phyloP scores from a whole-genome alignment of 2,888 invertebrate genomes.

The Acrocera orbiculus region DNA sequence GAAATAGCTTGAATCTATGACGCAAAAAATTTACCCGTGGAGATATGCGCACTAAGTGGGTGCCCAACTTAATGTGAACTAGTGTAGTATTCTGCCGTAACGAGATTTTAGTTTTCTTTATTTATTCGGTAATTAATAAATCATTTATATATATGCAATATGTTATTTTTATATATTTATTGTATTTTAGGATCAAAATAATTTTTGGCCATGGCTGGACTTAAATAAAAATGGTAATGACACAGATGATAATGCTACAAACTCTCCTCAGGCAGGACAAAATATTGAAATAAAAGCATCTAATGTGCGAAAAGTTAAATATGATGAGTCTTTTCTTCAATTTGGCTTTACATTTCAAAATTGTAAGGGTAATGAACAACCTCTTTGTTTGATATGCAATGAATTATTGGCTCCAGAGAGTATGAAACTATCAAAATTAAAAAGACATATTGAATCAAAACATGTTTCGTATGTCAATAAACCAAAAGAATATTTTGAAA shows the following conservation, averaged over 20 bases:
- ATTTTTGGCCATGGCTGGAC: slow-evolving; percentile 1
- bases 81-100: neutral
- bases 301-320: neutral
- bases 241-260: slow-evolving; percentile 3
- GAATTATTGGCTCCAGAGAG: slow-evolving; percentile 1
- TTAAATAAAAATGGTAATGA: slow-evolving; percentile 1
- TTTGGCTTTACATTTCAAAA: too few relatives aligned
- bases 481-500: slow-evolving; percentile 3
- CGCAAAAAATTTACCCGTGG: too few relatives aligned
- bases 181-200: slow-evolving; percentile 1
- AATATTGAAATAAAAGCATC: slow-evolving; percentile 1
- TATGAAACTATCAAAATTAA: slow-evolving; percentile 4
- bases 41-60: too few relatives aligned
- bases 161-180: slow-evolving; percentile 1
- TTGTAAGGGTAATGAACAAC: too few relatives aligned
- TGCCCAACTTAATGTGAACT: neutral
- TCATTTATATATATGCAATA: neutral
- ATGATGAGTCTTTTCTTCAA: too few relatives aligned
- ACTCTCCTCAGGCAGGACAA: slow-evolving; percentile 1
- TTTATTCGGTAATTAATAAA: neutral
- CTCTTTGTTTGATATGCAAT: too few relatives aligned
- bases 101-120: neutral
- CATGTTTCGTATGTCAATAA: slow-evolving; percentile 2
- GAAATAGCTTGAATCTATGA: too few relatives aligned
- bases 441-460: slow-evolving; percentile 2